These are phyloP conservation scores for Ochropleura leucogaster DNA, from an alignment of 2,888 invertebrate species.

Conservation along the genomic window DNA sequence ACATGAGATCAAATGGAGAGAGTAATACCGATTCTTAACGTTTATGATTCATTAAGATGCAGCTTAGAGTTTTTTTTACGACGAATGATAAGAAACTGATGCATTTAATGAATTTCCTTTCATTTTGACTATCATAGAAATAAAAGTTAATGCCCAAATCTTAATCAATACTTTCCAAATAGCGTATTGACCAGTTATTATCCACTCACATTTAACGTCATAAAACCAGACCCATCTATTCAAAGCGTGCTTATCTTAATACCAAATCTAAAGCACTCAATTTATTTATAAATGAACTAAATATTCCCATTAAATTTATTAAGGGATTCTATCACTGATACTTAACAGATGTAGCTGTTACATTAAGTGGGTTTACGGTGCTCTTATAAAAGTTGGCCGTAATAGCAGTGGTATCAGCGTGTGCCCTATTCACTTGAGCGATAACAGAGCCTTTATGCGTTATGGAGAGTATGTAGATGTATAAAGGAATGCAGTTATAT, in stretches of 20 bases:
- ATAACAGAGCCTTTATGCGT: slow-evolving; percentile 79
- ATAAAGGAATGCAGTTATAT: slow-evolving; percentile 65
- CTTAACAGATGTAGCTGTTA: slow-evolving; percentile 65
- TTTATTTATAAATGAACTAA: slow-evolving; percentile 62
- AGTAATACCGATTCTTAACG: neutral
- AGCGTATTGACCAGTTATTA: slow-evolving; percentile 39
- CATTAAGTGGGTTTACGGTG: slow-evolving; percentile 58
- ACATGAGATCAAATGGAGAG: neutral
- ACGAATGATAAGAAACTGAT: neutral
- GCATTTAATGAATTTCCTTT: slow-evolving; percentile 17
- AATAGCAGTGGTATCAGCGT: slow-evolving; percentile 59
- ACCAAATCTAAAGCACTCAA: slow-evolving; percentile 65
- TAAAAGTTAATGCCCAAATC: slow-evolving; percentile 30
- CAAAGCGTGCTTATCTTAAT: slow-evolving; percentile 59
- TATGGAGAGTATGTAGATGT: slow-evolving; percentile 57
- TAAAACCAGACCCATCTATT: slow-evolving; percentile 54
- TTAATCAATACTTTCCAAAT: slow-evolving; percentile 49
- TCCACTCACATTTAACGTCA: slow-evolving; percentile 55
- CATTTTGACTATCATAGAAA: slow-evolving; percentile 29
- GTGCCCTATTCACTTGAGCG: slow-evolving; percentile 77
- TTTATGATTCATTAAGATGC: neutral
- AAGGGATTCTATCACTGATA: slow-evolving; percentile 66
- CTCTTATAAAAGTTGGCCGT: slow-evolving; percentile 62
- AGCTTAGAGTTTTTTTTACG: neutral
- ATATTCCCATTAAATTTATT: slow-evolving; percentile 67